Evolutionary conservation across 2,888 invertebrate species (phyloP), one percentile per base, ranked within the genome.

Genomic region (Mayetiola destructor): DNA sequence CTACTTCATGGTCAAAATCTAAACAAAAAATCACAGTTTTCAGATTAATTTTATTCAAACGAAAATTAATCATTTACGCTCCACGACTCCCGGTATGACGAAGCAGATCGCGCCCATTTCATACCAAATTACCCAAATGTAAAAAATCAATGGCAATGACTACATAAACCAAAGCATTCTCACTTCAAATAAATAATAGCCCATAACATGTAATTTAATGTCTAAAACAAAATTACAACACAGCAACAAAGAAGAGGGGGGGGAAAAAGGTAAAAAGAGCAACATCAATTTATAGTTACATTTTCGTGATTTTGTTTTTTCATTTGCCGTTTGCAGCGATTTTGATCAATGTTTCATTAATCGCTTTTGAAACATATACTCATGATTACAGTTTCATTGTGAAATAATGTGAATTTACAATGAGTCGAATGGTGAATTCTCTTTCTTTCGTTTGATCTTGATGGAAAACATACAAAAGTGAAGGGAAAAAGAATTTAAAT

Each of bases 231-330:
- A 40, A 4, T 12, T 20, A 16, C 8, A 42, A 48, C 27, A 27
- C 18, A 48, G 27, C 48, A 48, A 27, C 48, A 27, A n/a, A 27
- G 27, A 36, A 36, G n/a, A 27, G 27, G n/a, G n/a, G n/a, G n/a
- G n/a, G n/a, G n/a, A n/a, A n/a, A n/a, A n/a, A n/a, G n/a, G n/a
- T n/a, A n/a, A n/a, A n/a, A n/a, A n/a, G n/a, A n/a, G n/a, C n/a
- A n/a, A n/a, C n/a, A 27, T 23, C 48, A 48, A 48, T 48, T 48
- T 48, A 48, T 48, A 27, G 23, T 27, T 27, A 48, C 48, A 27
- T 9, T 48, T 48, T 27, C 48, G 48, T 27, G 14, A 12, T 21
- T 23, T 12, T 16, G 39, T 18, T n/a, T 39, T n/a, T n/a, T n/a
- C n/a, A n/a, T n/a, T n/a, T n/a, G n/a, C n/a, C n/a, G n/a, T n/a